These are phyloP conservation scores for Charanyca ferruginea DNA, from an alignment of 2,888 invertebrate genomes.

Conservation along the genomic window DNA sequence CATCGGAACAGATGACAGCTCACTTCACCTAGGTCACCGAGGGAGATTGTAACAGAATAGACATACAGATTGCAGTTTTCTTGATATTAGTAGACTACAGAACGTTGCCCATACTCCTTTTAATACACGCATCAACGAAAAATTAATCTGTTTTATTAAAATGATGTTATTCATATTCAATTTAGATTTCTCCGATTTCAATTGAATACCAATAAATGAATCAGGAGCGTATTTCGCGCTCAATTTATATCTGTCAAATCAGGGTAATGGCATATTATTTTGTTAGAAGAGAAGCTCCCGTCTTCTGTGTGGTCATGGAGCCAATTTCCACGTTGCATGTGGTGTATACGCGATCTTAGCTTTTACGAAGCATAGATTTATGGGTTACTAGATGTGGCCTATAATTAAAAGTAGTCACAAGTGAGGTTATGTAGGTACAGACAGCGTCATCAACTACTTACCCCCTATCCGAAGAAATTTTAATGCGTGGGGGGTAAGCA, in stretches of 20 bases:
- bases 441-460: too few species aligned
- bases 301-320: conserved; percentile 22
- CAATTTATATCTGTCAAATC: conserved; percentile 39
- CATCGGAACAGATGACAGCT: too few species aligned
- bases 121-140: too few species aligned
- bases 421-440: too few species aligned
- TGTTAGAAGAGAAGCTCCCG: conserved; percentile 14
- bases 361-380: conserved; percentile 1
- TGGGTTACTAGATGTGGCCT: not conserved
- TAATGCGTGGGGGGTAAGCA: too few species aligned
- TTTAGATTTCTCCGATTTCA: not conserved
- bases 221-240: conserved; percentile 38
- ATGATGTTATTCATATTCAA: conserved; percentile 1
- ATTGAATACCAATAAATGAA: conserved; percentile 30
- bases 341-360: conserved; percentile 6
- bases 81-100: too few species aligned
- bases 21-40: too few species aligned
- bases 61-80: conserved; percentile 4
- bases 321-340: conserved; percentile 23
- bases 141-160: conserved; percentile 5
- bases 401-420: not conserved
- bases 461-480: too few species aligned
- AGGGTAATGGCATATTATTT: conserved; percentile 40
- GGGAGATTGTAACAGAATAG: too few species aligned
- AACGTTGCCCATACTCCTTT: too few species aligned